phyloP scores from a whole-genome alignment of 2,113 vertebrate genomes.

The Picathartes gymnocephalus region DNA sequence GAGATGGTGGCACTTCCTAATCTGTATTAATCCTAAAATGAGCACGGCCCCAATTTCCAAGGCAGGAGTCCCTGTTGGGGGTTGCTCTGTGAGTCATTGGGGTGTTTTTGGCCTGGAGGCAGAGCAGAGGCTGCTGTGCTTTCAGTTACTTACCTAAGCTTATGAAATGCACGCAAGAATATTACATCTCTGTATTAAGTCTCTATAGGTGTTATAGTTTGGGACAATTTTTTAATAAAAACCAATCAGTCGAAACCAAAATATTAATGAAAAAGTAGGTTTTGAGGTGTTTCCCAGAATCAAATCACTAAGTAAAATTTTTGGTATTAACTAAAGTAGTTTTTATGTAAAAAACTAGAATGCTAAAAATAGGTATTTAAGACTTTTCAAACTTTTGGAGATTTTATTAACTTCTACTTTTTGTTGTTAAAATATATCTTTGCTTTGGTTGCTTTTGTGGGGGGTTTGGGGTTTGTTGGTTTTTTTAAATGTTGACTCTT shows the following conservation, averaged over 20 bases:
- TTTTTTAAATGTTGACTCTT: neutral
- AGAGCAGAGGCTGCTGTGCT: neutral
- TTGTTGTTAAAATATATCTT: neutral
- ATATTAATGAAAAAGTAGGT: neutral
- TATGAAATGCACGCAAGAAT: neutral
- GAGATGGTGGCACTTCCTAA: neutral
- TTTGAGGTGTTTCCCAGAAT: neutral
- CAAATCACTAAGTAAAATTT: neutral
- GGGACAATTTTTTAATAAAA: neutral
- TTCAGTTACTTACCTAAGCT: neutral
- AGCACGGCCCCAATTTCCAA: neutral
- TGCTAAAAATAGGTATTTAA: neutral
- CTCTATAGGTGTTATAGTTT: neutral
- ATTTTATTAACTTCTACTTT: neutral
- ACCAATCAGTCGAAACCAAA: neutral
- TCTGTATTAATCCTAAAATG: neutral
- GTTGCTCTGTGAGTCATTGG: neutral
- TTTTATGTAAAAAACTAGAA: neutral
- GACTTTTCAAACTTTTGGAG: neutral
- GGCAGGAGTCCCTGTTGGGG: neutral
- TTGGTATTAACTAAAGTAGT: neutral
- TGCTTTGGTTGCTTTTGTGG: neutral
- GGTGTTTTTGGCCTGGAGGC: neutral
- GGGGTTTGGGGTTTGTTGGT: neutral
- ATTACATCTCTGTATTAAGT: neutral